phyloP scores from a whole-genome alignment of 2,797 vertebrate genomes.

The Cossypha dichroa region DNA sequence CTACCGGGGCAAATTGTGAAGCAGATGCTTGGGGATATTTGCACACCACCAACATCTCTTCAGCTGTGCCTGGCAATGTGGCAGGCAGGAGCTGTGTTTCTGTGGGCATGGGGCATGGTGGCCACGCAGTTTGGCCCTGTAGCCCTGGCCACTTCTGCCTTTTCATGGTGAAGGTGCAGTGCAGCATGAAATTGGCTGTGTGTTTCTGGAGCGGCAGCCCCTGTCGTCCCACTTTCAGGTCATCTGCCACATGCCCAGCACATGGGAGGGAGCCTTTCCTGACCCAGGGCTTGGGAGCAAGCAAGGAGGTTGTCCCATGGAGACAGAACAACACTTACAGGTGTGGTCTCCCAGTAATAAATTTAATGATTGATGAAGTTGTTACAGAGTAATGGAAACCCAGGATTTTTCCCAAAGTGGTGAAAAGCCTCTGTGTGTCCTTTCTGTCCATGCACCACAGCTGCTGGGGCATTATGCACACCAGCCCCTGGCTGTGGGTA shows the following conservation, averaged over 20 bases:
- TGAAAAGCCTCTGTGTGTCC: neutral
- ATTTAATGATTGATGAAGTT: neutral
- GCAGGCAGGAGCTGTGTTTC: neutral
- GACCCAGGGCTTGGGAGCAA: neutral
- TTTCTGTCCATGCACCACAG: neutral
- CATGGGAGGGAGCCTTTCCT: neutral
- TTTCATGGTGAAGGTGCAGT: fast-evolving
- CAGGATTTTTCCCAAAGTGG: neutral
- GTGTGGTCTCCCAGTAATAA: neutral
- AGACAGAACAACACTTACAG: neutral
- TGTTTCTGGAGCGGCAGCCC: neutral
- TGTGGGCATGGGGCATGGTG: neutral
- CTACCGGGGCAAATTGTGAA: neutral
- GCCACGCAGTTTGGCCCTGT: fast-evolving
- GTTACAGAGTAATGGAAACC: neutral
- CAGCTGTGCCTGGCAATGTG: neutral
- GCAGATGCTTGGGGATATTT: neutral
- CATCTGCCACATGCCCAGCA: fast-evolving
- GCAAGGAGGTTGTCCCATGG: neutral
- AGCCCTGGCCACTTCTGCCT: neutral
- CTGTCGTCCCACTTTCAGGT: neutral
- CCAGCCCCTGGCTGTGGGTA: neutral
- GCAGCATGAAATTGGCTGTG: fast-evolving
- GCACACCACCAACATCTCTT: neutral
- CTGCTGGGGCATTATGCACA: neutral